Evolutionary conservation across 1,140 invertebrate species (phyloP).

Genomic region (Aethina tumida): DNA sequence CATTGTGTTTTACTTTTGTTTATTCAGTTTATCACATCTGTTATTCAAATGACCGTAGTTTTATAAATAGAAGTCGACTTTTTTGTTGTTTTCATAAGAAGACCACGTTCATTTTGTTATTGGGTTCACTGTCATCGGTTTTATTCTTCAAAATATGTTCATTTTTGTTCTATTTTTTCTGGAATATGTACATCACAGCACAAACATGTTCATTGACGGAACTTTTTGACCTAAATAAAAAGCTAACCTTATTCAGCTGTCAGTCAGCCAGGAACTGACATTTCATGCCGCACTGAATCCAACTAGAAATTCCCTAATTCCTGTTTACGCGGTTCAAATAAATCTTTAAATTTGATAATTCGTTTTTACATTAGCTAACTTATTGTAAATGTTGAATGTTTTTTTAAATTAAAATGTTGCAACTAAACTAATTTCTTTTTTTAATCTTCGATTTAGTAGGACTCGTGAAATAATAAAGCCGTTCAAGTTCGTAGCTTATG

Average conservation of each 20-base stretch:
- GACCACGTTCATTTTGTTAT: constrained; percentile 1
- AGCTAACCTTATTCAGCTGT: constrained; percentile 17
- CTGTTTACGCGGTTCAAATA: too few species aligned
- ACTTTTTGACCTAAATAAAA: constrained; percentile 16
- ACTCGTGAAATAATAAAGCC: too few species aligned
- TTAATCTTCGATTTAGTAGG: too few species aligned
- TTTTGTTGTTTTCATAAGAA: neutral
- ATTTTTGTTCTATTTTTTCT: constrained; percentile 1
- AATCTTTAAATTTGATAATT: too few species aligned
- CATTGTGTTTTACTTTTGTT: constrained; percentile 11
- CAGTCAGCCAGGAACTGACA: too few species aligned
- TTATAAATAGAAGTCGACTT: constrained; percentile 9
- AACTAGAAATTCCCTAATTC: too few species aligned
- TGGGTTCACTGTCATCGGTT: neutral
- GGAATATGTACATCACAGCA: neutral
- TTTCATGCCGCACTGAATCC: too few species aligned
- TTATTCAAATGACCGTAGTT: constrained; percentile 10
- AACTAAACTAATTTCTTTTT: too few species aligned
- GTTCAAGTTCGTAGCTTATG: too few species aligned
- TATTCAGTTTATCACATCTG: constrained; percentile 14
- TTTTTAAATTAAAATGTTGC: too few species aligned
- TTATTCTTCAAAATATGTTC: neutral
- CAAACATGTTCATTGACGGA: constrained; percentile 9
- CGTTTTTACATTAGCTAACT: too few species aligned
- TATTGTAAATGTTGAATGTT: too few species aligned